These are phyloP conservation scores for Lophochroa leadbeateri DNA, from an alignment of 2,113 vertebrate genomes.

Conservation along the genomic window DNA sequence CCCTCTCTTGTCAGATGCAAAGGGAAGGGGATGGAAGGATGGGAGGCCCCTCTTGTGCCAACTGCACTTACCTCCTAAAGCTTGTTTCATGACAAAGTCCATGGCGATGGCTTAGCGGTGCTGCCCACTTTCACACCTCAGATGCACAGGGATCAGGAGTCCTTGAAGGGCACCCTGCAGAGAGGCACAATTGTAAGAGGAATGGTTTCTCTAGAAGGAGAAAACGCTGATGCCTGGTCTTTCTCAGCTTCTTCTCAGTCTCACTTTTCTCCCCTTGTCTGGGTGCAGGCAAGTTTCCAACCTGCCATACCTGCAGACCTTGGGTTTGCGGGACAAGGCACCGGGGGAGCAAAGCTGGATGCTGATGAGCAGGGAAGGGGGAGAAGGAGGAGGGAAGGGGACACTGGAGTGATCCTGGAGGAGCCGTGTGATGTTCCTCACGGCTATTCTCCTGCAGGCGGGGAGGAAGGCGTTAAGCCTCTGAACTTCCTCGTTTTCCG, in stretches of 20 bases:
- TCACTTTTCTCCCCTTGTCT: not conserved
- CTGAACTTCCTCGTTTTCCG: not conserved
- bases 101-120: constrained; percentile 84
- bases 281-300: not conserved
- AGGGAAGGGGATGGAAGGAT: not conserved
- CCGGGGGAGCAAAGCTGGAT: not conserved
- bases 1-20: not conserved
- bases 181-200: not conserved
- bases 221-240: not conserved
- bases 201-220: not conserved
- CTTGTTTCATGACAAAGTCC: constrained; percentile 98
- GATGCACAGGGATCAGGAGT: constrained; percentile 72
- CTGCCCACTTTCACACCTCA: constrained; percentile 76
- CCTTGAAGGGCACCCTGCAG: constrained; percentile 46
- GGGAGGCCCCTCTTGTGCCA: not conserved
- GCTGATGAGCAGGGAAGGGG: accelerated
- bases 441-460: not conserved
- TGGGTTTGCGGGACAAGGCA: not conserved
- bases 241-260: not conserved
- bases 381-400: not conserved
- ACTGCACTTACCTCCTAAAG: constrained; percentile 86
- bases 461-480: not conserved
- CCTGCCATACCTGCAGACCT: not conserved
- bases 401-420: not conserved
- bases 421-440: not conserved